Percentiles rank a stretch among this genome's conserved stretches.
These are phyloP conservation scores for Eutrigla gurnardus DNA, from an alignment of 2,797 vertebrate species.

Conservation along the genomic window DNA sequence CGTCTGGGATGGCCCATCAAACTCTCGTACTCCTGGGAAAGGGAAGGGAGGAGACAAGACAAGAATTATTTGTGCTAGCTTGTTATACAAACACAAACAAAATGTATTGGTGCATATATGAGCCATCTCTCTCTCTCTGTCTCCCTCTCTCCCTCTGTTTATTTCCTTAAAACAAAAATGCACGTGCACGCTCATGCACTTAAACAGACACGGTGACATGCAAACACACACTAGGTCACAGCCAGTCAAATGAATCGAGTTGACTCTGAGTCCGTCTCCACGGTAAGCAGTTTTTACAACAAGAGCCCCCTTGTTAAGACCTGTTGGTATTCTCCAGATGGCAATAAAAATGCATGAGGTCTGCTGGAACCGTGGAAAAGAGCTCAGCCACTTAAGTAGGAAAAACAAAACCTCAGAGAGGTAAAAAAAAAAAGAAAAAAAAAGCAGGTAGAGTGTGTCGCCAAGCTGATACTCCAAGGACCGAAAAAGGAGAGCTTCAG, in stretches of 20 bases:
- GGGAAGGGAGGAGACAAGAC: conserved; percentile 42
- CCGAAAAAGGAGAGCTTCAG: conserved; percentile 70
- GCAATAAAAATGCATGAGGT: conserved; percentile 85
- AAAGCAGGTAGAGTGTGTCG: conserved; percentile 71
- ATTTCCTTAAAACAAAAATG: not conserved
- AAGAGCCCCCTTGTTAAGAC: conserved; percentile 79
- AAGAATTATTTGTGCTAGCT: conserved; percentile 74
- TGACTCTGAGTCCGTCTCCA: conserved; percentile 64
- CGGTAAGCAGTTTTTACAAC: conserved; percentile 72
- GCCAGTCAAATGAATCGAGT: conserved; percentile 76
- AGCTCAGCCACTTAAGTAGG: conserved; percentile 76
- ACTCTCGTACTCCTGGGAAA: conserved; percentile 79
- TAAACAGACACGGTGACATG: conserved; percentile 11
- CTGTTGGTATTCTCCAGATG: conserved; percentile 84
- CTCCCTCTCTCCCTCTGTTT: not conserved
- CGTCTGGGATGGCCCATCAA: conserved; percentile 89
- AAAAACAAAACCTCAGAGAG: conserved; percentile 79
- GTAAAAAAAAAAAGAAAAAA: not conserved
- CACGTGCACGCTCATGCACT: not conserved
- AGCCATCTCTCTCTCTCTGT: not conserved
- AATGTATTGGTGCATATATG: conserved; percentile 35
- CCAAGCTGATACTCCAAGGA: conserved; percentile 75
- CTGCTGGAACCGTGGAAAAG: conserved; percentile 72
- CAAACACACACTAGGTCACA: conserved; percentile 54
- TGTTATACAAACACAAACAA: conserved; percentile 59